Percentiles rank a stretch among this genome's conserved stretches.
phyloP scores from a whole-genome alignment of 1,140 invertebrate genomes.

The Brachionus plicatilis region DNA sequence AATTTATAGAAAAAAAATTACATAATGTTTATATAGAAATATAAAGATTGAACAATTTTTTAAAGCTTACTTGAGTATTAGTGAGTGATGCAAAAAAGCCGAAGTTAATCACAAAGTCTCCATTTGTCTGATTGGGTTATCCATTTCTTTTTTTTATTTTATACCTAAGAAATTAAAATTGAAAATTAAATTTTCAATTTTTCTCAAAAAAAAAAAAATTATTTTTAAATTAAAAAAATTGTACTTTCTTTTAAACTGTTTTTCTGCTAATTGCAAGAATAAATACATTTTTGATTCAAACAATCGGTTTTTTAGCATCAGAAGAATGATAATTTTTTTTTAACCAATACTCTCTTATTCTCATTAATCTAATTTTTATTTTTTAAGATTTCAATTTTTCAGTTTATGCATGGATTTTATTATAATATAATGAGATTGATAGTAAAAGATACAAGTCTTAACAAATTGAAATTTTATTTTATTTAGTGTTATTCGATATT shows the following conservation, averaged over 20 bases:
- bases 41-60: no score
- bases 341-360: neutral
- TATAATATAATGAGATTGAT: neutral
- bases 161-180: neutral
- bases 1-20: no score
- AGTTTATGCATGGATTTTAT: neutral
- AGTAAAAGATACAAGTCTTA: neutral
- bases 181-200: neutral
- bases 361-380: neutral
- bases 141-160: neutral
- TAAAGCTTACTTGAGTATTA: no score
- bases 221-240: neutral
- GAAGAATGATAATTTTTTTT: neutral
- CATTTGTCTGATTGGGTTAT: neutral
- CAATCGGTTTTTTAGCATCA: neutral
- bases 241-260: neutral
- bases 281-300: neutral
- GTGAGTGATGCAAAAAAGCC: no score
- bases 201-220: neutral
- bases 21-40: no score
- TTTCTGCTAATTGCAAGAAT: neutral
- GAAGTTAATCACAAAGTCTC: no score
- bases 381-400: neutral
- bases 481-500: no score
- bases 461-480: neutral